Conservation (phyloP, 1,140 invertebrate genomes). For the Drosophila auraria region DNA sequence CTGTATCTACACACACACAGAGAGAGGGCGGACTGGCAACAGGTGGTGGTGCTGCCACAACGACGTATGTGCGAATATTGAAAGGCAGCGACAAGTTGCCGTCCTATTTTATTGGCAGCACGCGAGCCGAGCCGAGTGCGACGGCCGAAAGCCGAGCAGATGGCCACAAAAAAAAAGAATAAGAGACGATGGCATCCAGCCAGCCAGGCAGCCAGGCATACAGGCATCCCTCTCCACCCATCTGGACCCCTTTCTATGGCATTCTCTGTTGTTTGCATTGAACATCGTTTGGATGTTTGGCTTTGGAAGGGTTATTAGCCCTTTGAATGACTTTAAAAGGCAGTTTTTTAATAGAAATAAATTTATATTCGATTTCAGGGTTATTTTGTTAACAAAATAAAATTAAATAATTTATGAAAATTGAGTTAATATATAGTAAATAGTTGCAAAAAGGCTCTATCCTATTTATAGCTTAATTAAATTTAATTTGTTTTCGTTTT, state of each 20-base stretch:
- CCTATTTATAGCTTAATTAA: too few relatives aligned
- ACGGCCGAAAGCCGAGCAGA: slow-evolving; percentile 11
- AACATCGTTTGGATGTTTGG: slow-evolving; percentile 22
- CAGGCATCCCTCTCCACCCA: slow-evolving; percentile 13
- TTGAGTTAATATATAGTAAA: too few relatives aligned
- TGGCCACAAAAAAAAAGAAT: slow-evolving; percentile 2
- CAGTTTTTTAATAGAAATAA: background rate
- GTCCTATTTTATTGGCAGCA: slow-evolving; percentile 66
- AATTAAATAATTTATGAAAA: background rate
- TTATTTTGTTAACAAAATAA: background rate
- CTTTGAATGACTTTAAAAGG: background rate
- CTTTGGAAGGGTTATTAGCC: background rate
- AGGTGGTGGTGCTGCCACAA: slow-evolving; percentile 74
- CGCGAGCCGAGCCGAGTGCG: slow-evolving; percentile 36
- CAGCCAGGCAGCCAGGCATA: slow-evolving; percentile 31
- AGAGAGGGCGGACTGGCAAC: slow-evolving; percentile 45
- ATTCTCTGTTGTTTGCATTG: slow-evolving; percentile 45
- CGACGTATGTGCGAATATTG: slow-evolving; percentile 72
- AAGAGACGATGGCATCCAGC: slow-evolving; percentile 17
- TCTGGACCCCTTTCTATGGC: slow-evolving; percentile 4
- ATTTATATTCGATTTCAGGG: background rate
- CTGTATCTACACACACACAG: slow-evolving; percentile 24
- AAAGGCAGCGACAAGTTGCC: slow-evolving; percentile 72
- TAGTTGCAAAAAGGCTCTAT: too few relatives aligned
- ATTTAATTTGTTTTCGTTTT: too few relatives aligned